These are phyloP conservation scores for Drosophila nikananu DNA, from an alignment of 1,140 invertebrate genomes.

Conservation along the genomic window DNA sequence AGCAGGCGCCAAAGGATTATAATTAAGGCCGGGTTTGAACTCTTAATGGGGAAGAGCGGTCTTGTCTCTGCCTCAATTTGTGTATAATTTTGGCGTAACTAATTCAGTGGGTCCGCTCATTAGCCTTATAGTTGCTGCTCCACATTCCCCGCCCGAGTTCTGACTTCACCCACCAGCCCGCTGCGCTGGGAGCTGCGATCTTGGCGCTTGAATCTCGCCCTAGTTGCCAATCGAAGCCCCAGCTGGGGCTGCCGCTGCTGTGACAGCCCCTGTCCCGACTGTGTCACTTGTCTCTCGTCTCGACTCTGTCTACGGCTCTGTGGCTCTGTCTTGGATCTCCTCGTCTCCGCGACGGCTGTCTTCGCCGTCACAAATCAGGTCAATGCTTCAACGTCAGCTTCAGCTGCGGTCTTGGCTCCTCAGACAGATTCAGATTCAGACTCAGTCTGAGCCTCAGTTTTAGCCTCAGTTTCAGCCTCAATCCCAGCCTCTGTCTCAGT, in stretches of 20 bases:
- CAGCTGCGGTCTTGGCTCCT: constrained; percentile 8
- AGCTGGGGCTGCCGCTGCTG: constrained; percentile 34
- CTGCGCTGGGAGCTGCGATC: constrained; percentile 5
- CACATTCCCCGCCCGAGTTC: neutral
- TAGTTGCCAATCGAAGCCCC: constrained; percentile 62
- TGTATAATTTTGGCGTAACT: neutral
- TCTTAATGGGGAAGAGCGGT: neutral
- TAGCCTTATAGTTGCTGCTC: neutral
- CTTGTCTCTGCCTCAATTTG: neutral
- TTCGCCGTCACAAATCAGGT: constrained; percentile 63
- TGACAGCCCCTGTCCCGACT: constrained; percentile 34
- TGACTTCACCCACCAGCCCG: constrained; percentile 27
- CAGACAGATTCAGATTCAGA: constrained; percentile 20
- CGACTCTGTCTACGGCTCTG: constrained; percentile 2
- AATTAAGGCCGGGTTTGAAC: constrained; percentile 1
- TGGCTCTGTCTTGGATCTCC: constrained; percentile 10
- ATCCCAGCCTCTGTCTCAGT: too few relatives aligned
- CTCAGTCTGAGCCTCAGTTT: neutral
- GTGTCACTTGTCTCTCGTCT: constrained; percentile 25
- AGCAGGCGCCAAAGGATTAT: constrained; percentile 18
- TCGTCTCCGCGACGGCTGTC: constrained; percentile 27
- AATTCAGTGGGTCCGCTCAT: neutral
- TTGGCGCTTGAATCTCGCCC: constrained; percentile 17
- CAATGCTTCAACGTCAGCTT: constrained; percentile 60
- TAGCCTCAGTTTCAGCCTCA: neutral